phyloP scores from a whole-genome alignment of 1,140 invertebrate species.

The Drosophila suzukii region DNA sequence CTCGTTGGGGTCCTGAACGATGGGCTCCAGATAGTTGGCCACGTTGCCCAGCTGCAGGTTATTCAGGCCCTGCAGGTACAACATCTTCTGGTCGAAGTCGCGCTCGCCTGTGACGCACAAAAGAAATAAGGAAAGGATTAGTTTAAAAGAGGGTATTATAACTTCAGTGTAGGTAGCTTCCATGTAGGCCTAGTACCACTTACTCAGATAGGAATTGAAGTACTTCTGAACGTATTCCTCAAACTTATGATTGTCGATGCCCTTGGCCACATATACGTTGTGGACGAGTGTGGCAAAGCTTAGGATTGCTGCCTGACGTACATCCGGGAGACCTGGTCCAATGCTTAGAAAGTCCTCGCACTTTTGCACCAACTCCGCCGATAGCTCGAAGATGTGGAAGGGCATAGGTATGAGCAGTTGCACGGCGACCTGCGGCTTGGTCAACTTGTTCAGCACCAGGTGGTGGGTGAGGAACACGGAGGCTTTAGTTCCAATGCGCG shows the following conservation, averaged over 20 bases:
- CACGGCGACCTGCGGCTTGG: constrained; percentile 86
- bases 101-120: constrained; percentile 85
- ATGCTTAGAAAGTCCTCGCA: constrained; percentile 86
- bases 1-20: constrained; percentile 85
- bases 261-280: constrained; percentile 86
- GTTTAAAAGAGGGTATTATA: not conserved
- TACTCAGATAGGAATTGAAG: constrained; percentile 84
- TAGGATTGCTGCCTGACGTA: constrained; percentile 88
- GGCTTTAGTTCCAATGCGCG: constrained; percentile 88
- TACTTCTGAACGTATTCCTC: constrained; percentile 90
- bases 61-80: constrained; percentile 89
- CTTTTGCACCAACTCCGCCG: constrained; percentile 85
- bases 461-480: constrained; percentile 88
- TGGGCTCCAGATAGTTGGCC: constrained; percentile 87
- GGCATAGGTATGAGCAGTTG: constrained; percentile 86
- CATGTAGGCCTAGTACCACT: constrained; percentile 36
- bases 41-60: constrained; percentile 87
- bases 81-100: constrained; percentile 88
- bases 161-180: not conserved
- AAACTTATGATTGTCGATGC: constrained; percentile 87
- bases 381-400: constrained; percentile 86
- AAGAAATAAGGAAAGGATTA: not conserved
- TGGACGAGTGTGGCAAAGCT: constrained; percentile 89
- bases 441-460: constrained; percentile 87
- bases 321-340: constrained; percentile 85